Evolutionary conservation across 2,113 vertebrate genomes (phyloP), one percentile per base, ranked within the genome.

Genomic region (Brachyhypopomus occidentalis): DNA sequence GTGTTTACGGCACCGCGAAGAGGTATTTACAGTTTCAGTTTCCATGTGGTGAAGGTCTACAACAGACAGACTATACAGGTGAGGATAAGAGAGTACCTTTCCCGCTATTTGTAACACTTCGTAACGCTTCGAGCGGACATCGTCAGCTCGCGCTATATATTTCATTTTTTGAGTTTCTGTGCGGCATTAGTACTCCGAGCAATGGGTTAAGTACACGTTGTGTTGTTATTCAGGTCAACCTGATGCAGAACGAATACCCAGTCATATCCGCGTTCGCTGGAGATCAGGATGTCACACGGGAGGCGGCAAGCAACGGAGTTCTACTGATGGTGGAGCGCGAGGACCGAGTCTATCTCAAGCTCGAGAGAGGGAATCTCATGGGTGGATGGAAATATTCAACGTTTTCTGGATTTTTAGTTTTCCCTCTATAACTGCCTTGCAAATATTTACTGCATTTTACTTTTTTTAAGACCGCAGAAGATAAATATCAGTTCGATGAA

Each of bases 21-120:
- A 94, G 98, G 97, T 55, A 98, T 99, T 78, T 99, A 99, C 92
- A 99, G 98, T 91, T 99, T 99, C 94, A 99, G 98, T 91, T 99
- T 99, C 91, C 98, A 99, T 82, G 98, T 99, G 93, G 98, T 99
- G 88, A 99, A 99, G 92, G 98, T 99, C 78, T 99, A 99, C 94
- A 99, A 99, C 92, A 97, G 98, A 91, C 98, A 99, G 93, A 99
- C 98, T 76, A 99, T 99, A 92, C 97, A 99, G 97, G 98, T 99
- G 92, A 93, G 96, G 90, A 78, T 5, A 64, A 64, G 1, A 58
- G 48, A 5, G 30, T 2, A 25, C 17, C 11, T 41, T 60, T 12
- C 27, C n/a, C 22, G 20, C 2, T 23, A 14, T 52, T 52, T 52
- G 41, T 52, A 11, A 52, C 12, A 52, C 45, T 14, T 14, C 8